Evolutionary conservation across 2,113 vertebrate genomes (phyloP).

Genomic region (Origma solitaria): DNA sequence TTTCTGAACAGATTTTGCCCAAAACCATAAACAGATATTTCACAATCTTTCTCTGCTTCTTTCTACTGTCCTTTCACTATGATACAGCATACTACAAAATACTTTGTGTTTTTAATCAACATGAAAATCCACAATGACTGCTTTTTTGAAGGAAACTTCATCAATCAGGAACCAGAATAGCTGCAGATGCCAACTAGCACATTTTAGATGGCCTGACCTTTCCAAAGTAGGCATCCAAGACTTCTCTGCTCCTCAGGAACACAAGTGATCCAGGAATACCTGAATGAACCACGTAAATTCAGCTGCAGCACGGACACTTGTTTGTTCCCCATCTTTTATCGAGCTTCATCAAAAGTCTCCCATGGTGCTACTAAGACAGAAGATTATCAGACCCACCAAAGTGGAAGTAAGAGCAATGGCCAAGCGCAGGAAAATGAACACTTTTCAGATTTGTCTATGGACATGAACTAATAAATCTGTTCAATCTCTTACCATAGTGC

Average conservation of each 20-base stretch:
- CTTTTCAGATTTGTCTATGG: not conserved
- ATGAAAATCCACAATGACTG: not conserved
- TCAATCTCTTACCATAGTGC: not conserved
- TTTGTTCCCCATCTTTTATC: not conserved
- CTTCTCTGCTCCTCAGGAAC: not conserved
- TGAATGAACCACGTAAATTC: not conserved
- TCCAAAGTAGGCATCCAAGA: not conserved
- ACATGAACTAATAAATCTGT: not conserved
- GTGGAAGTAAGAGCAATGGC: not conserved
- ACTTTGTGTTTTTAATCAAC: not conserved
- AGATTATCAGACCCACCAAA: not conserved
- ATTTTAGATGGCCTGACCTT: not conserved
- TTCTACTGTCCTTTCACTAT: not conserved
- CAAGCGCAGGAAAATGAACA: not conserved
- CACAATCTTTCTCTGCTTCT: not conserved
- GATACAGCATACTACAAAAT: not conserved
- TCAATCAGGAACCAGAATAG: not conserved
- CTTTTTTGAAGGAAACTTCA: not conserved
- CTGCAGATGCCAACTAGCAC: not conserved
- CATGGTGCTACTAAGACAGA: not conserved
- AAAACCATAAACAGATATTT: not conserved
- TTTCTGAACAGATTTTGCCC: not conserved
- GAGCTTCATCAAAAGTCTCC: not conserved
- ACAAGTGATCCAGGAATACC: not conserved
- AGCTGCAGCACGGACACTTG: not conserved